Evolutionary conservation across 2,113 vertebrate species (phyloP).

Genomic region (Mugil cephalus): DNA sequence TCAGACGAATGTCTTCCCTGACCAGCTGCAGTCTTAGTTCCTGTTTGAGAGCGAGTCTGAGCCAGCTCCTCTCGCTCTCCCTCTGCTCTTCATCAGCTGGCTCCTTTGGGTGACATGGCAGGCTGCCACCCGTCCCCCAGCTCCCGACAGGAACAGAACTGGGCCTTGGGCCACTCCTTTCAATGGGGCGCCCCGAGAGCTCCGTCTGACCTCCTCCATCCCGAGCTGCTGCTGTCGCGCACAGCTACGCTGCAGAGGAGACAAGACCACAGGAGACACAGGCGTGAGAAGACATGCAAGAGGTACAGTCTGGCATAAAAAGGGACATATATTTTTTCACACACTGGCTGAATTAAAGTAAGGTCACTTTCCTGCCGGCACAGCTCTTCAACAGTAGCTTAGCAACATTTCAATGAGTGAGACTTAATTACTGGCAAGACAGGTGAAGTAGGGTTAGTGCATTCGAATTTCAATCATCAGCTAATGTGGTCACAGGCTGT

Average conservation of each 20-base stretch:
- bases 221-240: constrained; percentile 52
- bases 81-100: constrained; percentile 11
- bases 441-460: constrained; percentile 18
- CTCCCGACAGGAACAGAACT: constrained; percentile 36
- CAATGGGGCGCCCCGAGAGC: constrained; percentile 6
- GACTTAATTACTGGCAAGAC: constrained; percentile 36
- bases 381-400: constrained; percentile 33
- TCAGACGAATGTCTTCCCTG: constrained; percentile 5
- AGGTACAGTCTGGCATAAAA: background rate
- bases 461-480: constrained; percentile 47
- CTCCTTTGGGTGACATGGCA: constrained; percentile 48
- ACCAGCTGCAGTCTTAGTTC: constrained; percentile 51
- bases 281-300: background rate
- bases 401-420: constrained; percentile 50
- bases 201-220: constrained; percentile 49
- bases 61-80: constrained; percentile 17
- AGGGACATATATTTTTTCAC: constrained; percentile 30
- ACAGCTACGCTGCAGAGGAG: constrained; percentile 54
- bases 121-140: constrained; percentile 4
- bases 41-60: constrained; percentile 21
- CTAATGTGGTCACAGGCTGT: constrained; percentile 20
- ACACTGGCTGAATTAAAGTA: constrained; percentile 44
- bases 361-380: constrained; percentile 51
- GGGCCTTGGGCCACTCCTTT: constrained; percentile 37
- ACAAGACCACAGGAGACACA: constrained; percentile 31